Conservation (phyloP, 2,888 invertebrate species). For the Tiphia femorata region DNA sequence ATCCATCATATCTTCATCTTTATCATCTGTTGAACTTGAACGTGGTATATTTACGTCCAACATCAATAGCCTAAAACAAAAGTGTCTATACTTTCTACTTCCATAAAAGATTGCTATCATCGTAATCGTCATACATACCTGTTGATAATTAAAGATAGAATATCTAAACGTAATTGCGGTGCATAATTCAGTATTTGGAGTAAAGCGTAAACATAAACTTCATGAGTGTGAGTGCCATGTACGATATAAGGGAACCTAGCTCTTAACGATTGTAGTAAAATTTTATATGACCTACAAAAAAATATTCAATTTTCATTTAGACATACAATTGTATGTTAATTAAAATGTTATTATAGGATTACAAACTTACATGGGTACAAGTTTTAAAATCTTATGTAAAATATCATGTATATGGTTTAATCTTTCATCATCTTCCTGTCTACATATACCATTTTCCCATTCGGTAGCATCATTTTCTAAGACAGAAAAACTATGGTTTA, state of each 20-base stretch:
- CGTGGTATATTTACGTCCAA: constrained; percentile 81
- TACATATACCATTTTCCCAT: constrained; percentile 75
- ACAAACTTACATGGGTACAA: constrained; percentile 73
- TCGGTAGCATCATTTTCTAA: constrained; percentile 70
- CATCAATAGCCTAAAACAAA: constrained; percentile 75
- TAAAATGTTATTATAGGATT: background rate
- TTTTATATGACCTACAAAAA: constrained; percentile 79
- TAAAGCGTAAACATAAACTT: constrained; percentile 83
- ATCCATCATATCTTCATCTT: constrained; percentile 61
- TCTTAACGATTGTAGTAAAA: constrained; percentile 76
- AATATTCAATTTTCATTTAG: too few species aligned
- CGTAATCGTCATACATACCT: constrained; percentile 73
- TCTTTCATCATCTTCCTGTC: constrained; percentile 71
- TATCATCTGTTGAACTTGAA: constrained; percentile 71
- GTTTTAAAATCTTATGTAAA: constrained; percentile 69
- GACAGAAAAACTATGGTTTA: constrained; percentile 30
- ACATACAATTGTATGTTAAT: constrained; percentile 14
- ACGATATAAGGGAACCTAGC: constrained; percentile 84
- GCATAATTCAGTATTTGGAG: constrained; percentile 82
- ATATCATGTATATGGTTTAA: constrained; percentile 77
- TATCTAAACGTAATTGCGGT: constrained; percentile 77
- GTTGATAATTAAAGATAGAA: constrained; percentile 82
- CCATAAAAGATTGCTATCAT: background rate
- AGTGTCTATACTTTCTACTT: constrained; percentile 6
- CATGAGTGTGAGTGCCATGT: constrained; percentile 76